These are phyloP conservation scores for Eunapius fragilis DNA, from an alignment of 37 sponge, comb jelly and placozoan genomes.

Conservation along the genomic window DNA sequence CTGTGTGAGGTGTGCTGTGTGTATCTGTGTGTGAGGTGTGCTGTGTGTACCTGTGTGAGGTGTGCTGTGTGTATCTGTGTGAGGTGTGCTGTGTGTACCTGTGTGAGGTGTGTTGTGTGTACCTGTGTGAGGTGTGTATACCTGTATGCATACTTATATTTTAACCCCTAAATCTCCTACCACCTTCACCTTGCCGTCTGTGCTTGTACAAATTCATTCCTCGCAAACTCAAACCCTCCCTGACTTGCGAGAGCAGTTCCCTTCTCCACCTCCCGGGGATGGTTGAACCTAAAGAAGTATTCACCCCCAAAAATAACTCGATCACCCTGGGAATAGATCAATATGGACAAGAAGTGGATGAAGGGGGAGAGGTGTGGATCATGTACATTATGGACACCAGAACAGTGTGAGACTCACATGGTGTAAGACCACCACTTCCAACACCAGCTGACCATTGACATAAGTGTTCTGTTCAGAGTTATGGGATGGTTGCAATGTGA, in stretches of 20 bases:
- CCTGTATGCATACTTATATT: too few relatives aligned
- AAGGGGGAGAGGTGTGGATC: slow-evolving; percentile 5
- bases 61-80: too few relatives aligned
- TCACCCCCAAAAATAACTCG: slow-evolving; percentile 85
- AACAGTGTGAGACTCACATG: slow-evolving; percentile 54
- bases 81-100: too few relatives aligned
- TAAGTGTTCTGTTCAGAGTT: slow-evolving; percentile 69
- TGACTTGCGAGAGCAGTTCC: slow-evolving; percentile 1
- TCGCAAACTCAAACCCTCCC: slow-evolving; percentile 80
- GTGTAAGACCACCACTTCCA: slow-evolving; percentile 39
- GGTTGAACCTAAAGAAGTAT: slow-evolving; percentile 87
- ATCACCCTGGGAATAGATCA: slow-evolving; percentile 67
- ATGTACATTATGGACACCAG: neutral
- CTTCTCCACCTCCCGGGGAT: slow-evolving; percentile 66
- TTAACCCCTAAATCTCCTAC: too few relatives aligned
- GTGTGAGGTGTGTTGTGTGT: too few relatives aligned
- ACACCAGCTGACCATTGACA: slow-evolving; percentile 75
- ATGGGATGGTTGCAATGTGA: slow-evolving; percentile 34
- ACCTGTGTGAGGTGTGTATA: too few relatives aligned
- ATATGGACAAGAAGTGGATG: neutral
- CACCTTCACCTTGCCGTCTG: slow-evolving; percentile 67
- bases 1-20: too few relatives aligned
- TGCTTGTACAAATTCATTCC: slow-evolving; percentile 71
- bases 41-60: too few relatives aligned
- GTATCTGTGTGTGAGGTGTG: too few relatives aligned